Evolutionary conservation across 2,113 vertebrate species (phyloP).

Genomic region (Carassius gibelio): DNA sequence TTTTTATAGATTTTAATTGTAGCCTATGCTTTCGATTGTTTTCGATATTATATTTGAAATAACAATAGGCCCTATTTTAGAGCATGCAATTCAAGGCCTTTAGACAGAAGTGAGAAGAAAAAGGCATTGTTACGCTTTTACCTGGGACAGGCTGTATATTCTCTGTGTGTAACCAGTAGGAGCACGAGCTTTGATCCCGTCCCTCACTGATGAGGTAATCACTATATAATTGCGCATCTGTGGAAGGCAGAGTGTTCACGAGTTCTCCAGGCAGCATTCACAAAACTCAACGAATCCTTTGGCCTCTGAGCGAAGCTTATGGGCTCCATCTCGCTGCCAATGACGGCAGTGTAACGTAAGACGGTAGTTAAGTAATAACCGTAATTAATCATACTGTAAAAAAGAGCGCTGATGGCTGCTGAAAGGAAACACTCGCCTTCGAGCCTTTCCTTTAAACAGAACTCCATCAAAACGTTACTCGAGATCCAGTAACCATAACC

Average conservation of each 20-base stretch:
- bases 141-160: too few relatives aligned
- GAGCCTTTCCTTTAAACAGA: slow-evolving; percentile 54
- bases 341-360: slow-evolving; percentile 71
- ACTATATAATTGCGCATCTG: slow-evolving; percentile 64
- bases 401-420: slow-evolving; percentile 73
- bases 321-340: slow-evolving; percentile 63
- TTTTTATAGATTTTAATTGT: neutral
- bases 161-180: neutral
- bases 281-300: slow-evolving; percentile 29
- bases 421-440: slow-evolving; percentile 70
- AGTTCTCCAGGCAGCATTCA: slow-evolving; percentile 51
- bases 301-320: slow-evolving; percentile 62
- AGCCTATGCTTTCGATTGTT: too few relatives aligned
- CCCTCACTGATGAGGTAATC: slow-evolving; percentile 74
- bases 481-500: slow-evolving; percentile 59
- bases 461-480: slow-evolving; percentile 64
- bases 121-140: neutral
- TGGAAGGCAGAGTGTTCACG: slow-evolving; percentile 39
- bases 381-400: slow-evolving; percentile 80
- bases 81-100: too few relatives aligned
- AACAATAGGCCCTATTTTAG: too few relatives aligned
- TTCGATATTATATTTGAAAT: too few relatives aligned
- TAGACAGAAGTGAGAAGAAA: neutral
- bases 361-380: slow-evolving; percentile 68
- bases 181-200: slow-evolving; percentile 56